These are phyloP conservation scores for Myodes glareolus DNA, from an alignment of 2,113 vertebrate species.

Conservation along the genomic window DNA sequence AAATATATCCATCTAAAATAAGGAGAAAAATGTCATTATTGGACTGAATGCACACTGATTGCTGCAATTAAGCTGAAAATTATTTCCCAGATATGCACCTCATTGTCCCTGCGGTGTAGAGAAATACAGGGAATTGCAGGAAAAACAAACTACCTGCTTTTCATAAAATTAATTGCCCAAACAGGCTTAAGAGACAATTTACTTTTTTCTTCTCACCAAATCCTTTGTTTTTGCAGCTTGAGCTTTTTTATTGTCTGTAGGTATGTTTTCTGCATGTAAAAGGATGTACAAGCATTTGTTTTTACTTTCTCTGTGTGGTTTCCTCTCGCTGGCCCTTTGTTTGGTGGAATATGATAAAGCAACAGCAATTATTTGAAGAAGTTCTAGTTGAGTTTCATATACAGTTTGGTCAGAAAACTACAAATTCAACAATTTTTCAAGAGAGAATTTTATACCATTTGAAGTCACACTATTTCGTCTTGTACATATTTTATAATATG, in stretches of 20 bases:
- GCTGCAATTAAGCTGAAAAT: background rate
- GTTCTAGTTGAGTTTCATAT: background rate
- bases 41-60: background rate
- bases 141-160: background rate
- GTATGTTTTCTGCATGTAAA: background rate
- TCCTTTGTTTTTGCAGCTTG: background rate
- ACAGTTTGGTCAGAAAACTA: background rate
- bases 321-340: background rate
- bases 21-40: background rate
- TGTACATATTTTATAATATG: background rate
- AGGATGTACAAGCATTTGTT: background rate
- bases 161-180: background rate
- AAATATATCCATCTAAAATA: background rate
- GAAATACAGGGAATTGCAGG: background rate
- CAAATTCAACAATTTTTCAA: background rate
- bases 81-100: background rate
- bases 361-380: slow-evolving; percentile 7
- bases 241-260: background rate
- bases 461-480: background rate
- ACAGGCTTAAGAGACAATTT: background rate
- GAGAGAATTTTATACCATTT: background rate
- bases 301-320: background rate
- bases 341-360: background rate
- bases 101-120: background rate
- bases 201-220: background rate